phyloP scores from a whole-genome alignment of 2,888 invertebrate species.

The Eurytoma adleriae region DNA sequence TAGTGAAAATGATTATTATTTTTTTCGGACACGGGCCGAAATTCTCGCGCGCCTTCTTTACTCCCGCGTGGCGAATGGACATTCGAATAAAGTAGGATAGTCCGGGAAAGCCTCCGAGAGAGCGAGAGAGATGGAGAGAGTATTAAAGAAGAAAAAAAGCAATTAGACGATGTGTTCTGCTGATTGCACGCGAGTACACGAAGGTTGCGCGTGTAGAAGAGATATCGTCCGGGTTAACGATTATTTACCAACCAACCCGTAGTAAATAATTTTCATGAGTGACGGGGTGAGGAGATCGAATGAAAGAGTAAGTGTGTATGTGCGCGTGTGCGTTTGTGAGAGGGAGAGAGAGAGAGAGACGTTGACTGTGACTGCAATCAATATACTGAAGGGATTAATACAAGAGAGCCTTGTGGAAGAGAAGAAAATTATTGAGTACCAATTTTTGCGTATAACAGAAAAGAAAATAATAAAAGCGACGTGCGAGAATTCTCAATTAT shows the following conservation, averaged over 20 bases:
- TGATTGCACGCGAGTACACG: too few species aligned
- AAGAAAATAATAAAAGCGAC: constrained; percentile 42
- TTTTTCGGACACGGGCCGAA: constrained; percentile 42
- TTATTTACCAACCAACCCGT: not conserved
- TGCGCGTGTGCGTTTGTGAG: constrained; percentile 12
- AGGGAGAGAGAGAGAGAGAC: constrained; percentile 55
- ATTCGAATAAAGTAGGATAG: not conserved
- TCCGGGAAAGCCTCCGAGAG: not conserved
- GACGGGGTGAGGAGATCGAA: too few species aligned
- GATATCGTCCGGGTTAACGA: too few species aligned
- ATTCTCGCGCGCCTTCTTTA: constrained; percentile 43
- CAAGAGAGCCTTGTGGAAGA: constrained; percentile 25
- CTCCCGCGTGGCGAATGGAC: constrained; percentile 39
- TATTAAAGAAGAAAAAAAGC: constrained; percentile 31
- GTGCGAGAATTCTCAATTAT: constrained; percentile 51
- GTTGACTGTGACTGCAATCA: constrained; percentile 76
- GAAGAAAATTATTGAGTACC: constrained; percentile 45
- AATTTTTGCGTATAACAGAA: constrained; percentile 46
- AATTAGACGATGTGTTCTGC: not conserved
- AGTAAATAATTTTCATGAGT: constrained; percentile 52
- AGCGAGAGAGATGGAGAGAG: constrained; percentile 24
- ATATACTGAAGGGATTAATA: constrained; percentile 60
- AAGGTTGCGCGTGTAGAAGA: too few species aligned
- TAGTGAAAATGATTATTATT: not conserved
- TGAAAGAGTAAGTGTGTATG: not conserved